Evolutionary conservation across 1,140 invertebrate genomes (phyloP), one percentile per base, ranked within the genome.

Genomic region (Archivesica marissinica): DNA sequence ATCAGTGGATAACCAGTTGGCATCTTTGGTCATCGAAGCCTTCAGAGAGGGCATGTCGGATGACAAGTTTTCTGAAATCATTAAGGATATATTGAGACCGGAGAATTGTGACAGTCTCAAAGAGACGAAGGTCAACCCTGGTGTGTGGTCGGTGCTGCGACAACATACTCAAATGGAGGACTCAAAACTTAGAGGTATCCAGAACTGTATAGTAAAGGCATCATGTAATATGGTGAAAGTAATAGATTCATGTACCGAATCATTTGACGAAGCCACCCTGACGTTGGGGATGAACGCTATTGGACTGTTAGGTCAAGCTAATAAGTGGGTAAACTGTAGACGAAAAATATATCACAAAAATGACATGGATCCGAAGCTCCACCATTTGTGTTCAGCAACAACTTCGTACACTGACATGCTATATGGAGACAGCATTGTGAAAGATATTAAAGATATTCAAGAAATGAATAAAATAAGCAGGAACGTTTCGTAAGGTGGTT

Each of bases 111-210:
- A 66, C 9, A 33, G 25, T 7, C 25, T 66, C 4, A 66, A n/a
- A 7, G 61, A 15, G n/a, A 66, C 61, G 9, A 66, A 66, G 25
- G 61, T 66, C 6, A 66, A 66, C n/a, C 61, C 61, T 15, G 28
- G 25, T 9, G 61, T 66, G n/a, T 66, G 61, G 61, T 9, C 61
- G 4, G n/a, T 66, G 4, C n/a, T 66, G 6, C 28, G 25, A 33
- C 61, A 30, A 33, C 4, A 4, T 33, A 66, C 61, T 66, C 61
- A 66, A 66, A 66, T 66, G 28, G 61, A 66, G 35, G 61, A 66
- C 35, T 66, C 9, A 4, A 66, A 66, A 38, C 28, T 66, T 4
- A 66, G 61, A 66, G 25, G 61, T 7, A 38, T 66, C 15, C 61
- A 66, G 25, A 66, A 66, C 35, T 33, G 61, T 66, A 7, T 56